A percentile compares a stretch with the other conserved stretches of the same genome.
Evolutionary conservation across 2,888 invertebrate species (phyloP).

Genomic region (Corbicula japonica): DNA sequence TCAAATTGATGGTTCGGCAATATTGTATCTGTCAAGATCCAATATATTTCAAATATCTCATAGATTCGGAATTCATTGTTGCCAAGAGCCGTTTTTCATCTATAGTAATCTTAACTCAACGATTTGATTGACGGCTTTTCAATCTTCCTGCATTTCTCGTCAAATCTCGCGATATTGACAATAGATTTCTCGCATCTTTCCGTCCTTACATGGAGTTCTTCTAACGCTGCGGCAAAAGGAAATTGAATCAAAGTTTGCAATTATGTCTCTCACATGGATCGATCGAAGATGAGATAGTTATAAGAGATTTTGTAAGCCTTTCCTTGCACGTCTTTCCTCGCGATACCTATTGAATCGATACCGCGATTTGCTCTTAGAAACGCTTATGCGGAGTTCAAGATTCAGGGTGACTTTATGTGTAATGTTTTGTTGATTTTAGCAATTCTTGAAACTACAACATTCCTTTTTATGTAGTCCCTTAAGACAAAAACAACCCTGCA

Average conservation of each 20-base stretch:
- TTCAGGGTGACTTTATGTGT: too few species aligned
- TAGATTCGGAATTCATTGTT: slow-evolving; percentile 43
- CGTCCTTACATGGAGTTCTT: slow-evolving; percentile 13
- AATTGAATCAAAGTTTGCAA: slow-evolving; percentile 63
- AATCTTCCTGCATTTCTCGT: slow-evolving; percentile 41
- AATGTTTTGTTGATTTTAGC: too few species aligned
- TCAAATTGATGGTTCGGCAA: slow-evolving; percentile 18
- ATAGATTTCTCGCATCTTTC: slow-evolving; percentile 9
- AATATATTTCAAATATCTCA: slow-evolving; percentile 52
- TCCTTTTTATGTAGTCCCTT: too few species aligned
- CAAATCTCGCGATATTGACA: slow-evolving; percentile 29
- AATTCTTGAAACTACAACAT: too few species aligned
- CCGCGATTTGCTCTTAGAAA: too few species aligned
- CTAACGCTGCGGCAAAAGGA: slow-evolving; percentile 32
- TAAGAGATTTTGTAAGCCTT: too few species aligned
- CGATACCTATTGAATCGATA: too few species aligned
- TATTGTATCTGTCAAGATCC: slow-evolving; percentile 40
- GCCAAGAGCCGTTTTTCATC: slow-evolving; percentile 42
- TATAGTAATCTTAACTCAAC: slow-evolving; percentile 35
- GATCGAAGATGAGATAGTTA: slow-evolving; percentile 35
- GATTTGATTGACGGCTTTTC: slow-evolving; percentile 57
- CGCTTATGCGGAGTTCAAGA: too few species aligned
- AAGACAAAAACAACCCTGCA: too few species aligned
- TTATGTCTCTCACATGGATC: slow-evolving; percentile 48
- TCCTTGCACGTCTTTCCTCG: too few species aligned